Base-by-base conservation (phyloP, 1,140 invertebrate species). In the Dolichoris vasculosae region DNA sequence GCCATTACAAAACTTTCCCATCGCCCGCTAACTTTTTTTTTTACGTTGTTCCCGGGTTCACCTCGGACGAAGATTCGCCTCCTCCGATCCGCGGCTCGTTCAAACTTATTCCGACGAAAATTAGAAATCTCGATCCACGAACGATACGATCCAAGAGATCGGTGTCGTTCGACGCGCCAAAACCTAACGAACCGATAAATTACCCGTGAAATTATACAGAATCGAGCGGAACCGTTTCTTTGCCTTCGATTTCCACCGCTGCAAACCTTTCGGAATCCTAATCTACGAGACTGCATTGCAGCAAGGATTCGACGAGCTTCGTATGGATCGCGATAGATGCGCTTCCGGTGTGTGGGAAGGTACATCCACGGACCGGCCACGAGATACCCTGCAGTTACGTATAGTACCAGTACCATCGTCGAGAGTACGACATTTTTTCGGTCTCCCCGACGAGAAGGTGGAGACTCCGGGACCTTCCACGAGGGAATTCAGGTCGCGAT, bases 351-450 rank as follows among this genome's bases (percentile, higher is more conserved):
- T n/a, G n/a, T n/a, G n/a, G n/a, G n/a, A n/a, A n/a, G n/a, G n/a
- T n/a, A n/a, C n/a, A n/a, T n/a, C n/a, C n/a, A n/a, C n/a, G n/a
- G n/a, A n/a, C n/a, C n/a, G n/a, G n/a, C n/a, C n/a, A n/a, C n/a
- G n/a, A n/a, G n/a, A n/a, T n/a, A n/a, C n/a, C n/a, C n/a, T n/a
- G n/a, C n/a, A n/a, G n/a, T n/a, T n/a, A n/a, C n/a, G n/a, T n/a
- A n/a, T n/a, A n/a, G n/a, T n/a, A n/a, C n/a, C n/a, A n/a, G n/a
- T n/a, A n/a, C n/a, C n/a, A n/a, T n/a, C n/a, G 90, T 91, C 89
- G 89, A 93, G 92, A 92, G 91, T 92, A 93, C 92, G 92, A 93
- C 90, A 92, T 89, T 78, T 90, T 91, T 89, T 83, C 90, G 87
- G 88, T 87, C 88, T 89, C 88, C 89, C 89, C 88, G 43, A 48